phyloP scores from a whole-genome alignment of 92 coral and sea anemone genomes.

The Palythoa grandis region DNA sequence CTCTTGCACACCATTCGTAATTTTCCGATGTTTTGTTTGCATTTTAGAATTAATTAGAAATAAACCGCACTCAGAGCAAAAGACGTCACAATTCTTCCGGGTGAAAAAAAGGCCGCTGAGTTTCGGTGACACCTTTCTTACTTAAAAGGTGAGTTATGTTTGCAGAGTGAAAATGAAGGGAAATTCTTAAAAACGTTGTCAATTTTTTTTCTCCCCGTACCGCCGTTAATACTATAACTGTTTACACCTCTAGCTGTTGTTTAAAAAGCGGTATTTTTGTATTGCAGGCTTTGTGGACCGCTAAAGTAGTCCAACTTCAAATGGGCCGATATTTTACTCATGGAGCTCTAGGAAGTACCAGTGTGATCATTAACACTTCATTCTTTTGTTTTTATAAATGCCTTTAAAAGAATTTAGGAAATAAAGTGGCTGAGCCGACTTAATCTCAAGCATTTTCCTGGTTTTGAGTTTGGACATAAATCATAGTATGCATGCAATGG shows the following conservation, averaged over 20 bases:
- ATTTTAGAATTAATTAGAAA: conserved; percentile 36
- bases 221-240: conserved; percentile 37
- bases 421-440: conserved; percentile 1
- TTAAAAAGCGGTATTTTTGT: conserved; percentile 29
- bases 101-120: conserved; percentile 16
- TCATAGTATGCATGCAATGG: neutral
- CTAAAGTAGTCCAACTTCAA: conserved; percentile 17
- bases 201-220: conserved; percentile 36
- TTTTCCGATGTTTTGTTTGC: conserved; percentile 48
- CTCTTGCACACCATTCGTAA: conserved; percentile 15
- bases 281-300: neutral
- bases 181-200: conserved; percentile 38
- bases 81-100: conserved; percentile 45
- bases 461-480: no score
- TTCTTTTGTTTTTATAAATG: conserved; percentile 26
- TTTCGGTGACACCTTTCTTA: conserved; percentile 34
- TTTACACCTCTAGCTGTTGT: conserved; percentile 33
- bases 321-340: conserved; percentile 20
- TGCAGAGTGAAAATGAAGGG: conserved; percentile 43
- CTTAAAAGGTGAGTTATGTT: conserved; percentile 39
- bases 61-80: conserved; percentile 17
- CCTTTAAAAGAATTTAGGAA: conserved; percentile 44
- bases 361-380: conserved; percentile 39
- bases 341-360: conserved; percentile 18
- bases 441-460: conserved; percentile 43